A percentile compares a stretch with the other conserved stretches of the same genome.
These are phyloP conservation scores for Prorops nasuta DNA, from an alignment of 1,140 invertebrate genomes.

Conservation along the genomic window DNA sequence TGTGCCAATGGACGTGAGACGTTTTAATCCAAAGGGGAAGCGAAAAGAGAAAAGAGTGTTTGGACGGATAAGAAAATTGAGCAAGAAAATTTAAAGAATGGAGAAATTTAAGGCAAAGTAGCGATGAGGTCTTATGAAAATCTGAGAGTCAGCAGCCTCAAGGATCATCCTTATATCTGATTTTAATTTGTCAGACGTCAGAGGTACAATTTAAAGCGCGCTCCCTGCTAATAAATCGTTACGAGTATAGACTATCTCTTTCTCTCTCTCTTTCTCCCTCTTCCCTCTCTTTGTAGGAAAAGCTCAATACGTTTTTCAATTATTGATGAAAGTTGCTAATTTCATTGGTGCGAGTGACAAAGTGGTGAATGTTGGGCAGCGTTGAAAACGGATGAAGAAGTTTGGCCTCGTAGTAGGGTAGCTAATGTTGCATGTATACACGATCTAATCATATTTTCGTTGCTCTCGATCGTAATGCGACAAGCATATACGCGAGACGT, in stretches of 20 bases:
- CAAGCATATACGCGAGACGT: not conserved
- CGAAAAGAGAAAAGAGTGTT: slow-evolving; percentile 8
- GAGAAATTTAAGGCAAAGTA: slow-evolving; percentile 11
- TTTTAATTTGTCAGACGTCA: slow-evolving; percentile 45
- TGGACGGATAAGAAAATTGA: slow-evolving; percentile 39
- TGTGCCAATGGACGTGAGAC: no score
- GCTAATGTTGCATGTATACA: not conserved
- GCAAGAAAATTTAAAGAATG: slow-evolving; percentile 8
- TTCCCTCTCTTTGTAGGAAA: not conserved
- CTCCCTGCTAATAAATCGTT: slow-evolving; percentile 28
- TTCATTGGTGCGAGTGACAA: not conserved
- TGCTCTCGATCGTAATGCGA: not conserved
- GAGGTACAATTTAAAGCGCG: slow-evolving; percentile 35
- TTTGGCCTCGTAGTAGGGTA: not conserved
- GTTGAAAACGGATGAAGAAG: not conserved
- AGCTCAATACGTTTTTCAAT: not conserved
- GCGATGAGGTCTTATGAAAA: slow-evolving; percentile 38
- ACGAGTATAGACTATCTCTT: slow-evolving; percentile 5
- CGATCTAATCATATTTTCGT: not conserved
- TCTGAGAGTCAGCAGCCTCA: slow-evolving; percentile 46
- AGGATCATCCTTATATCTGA: slow-evolving; percentile 49
- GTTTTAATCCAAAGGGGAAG: no score
- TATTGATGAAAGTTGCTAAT: no score
- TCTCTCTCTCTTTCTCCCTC: not conserved
- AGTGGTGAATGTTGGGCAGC: not conserved